Evolutionary conservation across 2,113 vertebrate species (phyloP).

Genomic region (Halcyon malimbica): DNA sequence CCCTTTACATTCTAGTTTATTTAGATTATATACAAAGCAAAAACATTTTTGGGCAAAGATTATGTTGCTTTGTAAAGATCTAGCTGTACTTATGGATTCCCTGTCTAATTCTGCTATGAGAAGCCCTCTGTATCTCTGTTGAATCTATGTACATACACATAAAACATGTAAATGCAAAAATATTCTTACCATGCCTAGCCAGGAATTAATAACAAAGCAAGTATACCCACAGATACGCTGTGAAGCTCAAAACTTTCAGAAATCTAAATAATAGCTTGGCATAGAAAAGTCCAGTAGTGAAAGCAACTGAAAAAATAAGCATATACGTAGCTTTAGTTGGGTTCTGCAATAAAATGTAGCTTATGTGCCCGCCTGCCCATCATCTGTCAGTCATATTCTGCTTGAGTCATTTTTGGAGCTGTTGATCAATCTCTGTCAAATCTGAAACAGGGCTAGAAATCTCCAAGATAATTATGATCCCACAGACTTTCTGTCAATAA

Average conservation of each 20-base stretch:
- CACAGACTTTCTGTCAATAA: background rate
- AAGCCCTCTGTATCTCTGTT: background rate
- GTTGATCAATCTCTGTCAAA: background rate
- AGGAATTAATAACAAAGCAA: background rate
- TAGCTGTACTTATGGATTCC: background rate
- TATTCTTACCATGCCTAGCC: background rate
- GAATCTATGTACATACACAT: background rate
- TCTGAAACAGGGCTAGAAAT: background rate
- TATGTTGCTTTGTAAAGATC: background rate
- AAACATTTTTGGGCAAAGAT: background rate
- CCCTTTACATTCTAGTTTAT: background rate
- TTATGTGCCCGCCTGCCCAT: background rate
- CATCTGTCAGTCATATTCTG: background rate
- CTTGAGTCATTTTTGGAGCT: background rate
- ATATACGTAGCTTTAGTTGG: background rate
- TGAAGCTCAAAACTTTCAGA: background rate
- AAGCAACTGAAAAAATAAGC: background rate
- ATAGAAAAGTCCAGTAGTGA: background rate
- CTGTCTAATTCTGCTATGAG: background rate
- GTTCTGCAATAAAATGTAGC: background rate
- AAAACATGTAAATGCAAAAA: background rate
- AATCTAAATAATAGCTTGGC: background rate
- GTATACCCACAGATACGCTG: background rate
- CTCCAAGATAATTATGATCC: background rate
- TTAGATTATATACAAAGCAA: background rate